Base-by-base conservation (phyloP, 2,888 invertebrate genomes). In the Papilio elwesi region DNA sequence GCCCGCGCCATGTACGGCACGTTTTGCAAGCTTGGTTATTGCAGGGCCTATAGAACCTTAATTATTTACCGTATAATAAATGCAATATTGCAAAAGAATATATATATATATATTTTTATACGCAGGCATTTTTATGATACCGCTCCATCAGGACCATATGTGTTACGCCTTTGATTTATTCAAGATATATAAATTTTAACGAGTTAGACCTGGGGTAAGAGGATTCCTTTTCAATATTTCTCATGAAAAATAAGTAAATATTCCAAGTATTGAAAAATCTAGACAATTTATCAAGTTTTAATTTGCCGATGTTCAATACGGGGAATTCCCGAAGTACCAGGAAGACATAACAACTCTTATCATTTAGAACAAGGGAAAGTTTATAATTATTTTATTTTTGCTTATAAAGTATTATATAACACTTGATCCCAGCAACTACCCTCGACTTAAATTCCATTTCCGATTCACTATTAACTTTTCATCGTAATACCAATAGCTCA, bases 1-100 rank as follows among this genome's bases (percentile, higher is more conserved):
- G 87, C 82, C 84, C 80, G 84, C 81, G 80, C 91, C 91, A 84
- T 91, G 80, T 90, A 92, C 80, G 77, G 76, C 78, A 77, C 90
- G 90, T 92, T 92, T 88, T 88, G 88, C 88, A 90, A 92, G 74
- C 72, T 53, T 63, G 52, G 15, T 16, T 52, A 52, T 38, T 38
- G 13, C 43, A 62, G 59, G 57, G 57, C 36, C 57, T 57, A 36
- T 36, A 57, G 10, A 62, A n/a, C 59, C 59, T 43, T 62, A 62
- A 43, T 11, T 15, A 62, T 43, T 62, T 62, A 6, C 59, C 1
- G 59, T 36, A 62, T 62, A 62, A 62, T 62, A 62, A 62, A 62
- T 62, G 43, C 43, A 43, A 15, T 62, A 62, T 62, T 62, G 59
- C 59, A 62, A 62, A 62, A 62, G 38, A n/a, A 62, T 62, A 59